These are phyloP conservation scores for Podarcis muralis DNA, from an alignment of 2,113 vertebrate genomes.

Conservation along the genomic window DNA sequence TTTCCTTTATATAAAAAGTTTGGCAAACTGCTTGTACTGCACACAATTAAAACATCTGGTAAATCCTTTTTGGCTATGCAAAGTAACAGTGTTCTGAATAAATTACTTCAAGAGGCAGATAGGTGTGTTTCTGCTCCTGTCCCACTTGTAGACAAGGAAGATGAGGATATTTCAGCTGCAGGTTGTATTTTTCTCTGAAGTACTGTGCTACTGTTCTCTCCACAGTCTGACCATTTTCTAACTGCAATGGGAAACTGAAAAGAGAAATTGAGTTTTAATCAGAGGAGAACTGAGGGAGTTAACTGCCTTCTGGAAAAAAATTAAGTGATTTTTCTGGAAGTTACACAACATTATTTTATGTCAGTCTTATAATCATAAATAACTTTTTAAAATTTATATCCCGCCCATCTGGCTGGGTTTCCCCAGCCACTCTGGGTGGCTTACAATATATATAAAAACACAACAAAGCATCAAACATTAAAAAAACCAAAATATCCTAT, in stretches of 20 bases:
- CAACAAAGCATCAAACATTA: no score
- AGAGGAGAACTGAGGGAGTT: neutral
- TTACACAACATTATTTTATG: no score
- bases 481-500: no score
- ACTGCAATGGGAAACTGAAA: slow-evolving; percentile 94
- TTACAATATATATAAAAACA: no score
- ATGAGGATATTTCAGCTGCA: slow-evolving; percentile 98
- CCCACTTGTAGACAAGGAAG: slow-evolving; percentile 98
- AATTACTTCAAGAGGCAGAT: slow-evolving; percentile 97
- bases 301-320: neutral
- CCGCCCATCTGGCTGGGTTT: no score
- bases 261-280: slow-evolving; percentile 4
- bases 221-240: slow-evolving; percentile 98
- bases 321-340: neutral
- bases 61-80: neutral
- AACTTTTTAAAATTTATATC: no score
- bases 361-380: neutral
- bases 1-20: no score
- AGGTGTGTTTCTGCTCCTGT: slow-evolving; percentile 99
- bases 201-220: slow-evolving; percentile 99
- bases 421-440: no score
- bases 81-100: neutral
- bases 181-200: slow-evolving; percentile 98
- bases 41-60: neutral
- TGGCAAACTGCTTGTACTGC: neutral